Evolutionary conservation across 92 coral and sea anemone species (phyloP).

Genomic region (Umimayanthus kanabou): DNA sequence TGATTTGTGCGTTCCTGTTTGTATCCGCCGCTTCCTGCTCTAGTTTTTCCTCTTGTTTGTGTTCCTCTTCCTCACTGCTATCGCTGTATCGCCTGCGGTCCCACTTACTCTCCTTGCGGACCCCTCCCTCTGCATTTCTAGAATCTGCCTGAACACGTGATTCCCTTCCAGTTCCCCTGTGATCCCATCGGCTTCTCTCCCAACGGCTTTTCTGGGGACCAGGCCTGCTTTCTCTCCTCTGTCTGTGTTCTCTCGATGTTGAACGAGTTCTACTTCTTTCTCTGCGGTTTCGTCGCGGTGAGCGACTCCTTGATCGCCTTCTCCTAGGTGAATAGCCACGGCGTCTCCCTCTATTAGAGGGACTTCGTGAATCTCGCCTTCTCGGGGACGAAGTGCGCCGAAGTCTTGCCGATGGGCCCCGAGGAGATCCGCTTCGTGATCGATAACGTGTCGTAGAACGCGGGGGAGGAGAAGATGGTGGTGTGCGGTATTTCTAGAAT

Average conservation of each 20-base stretch:
- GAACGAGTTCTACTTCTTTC: constrained; percentile 39
- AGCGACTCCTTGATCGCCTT: constrained; percentile 28
- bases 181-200: constrained; percentile 40
- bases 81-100: constrained; percentile 43
- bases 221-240: constrained; percentile 22
- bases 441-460: constrained; percentile 9
- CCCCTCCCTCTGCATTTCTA: constrained; percentile 25
- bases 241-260: constrained; percentile 25
- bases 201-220: constrained; percentile 39
- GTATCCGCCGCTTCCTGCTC: constrained; percentile 25
- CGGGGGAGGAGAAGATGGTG: constrained; percentile 68
- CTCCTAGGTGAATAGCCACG: constrained; percentile 25
- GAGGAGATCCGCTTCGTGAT: constrained; percentile 33
- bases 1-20: neutral
- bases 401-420: constrained; percentile 13
- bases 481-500: constrained; percentile 78
- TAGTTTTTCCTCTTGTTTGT: constrained; percentile 5
- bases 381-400: constrained; percentile 31
- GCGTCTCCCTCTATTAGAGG: constrained; percentile 25
- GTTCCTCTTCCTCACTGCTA: constrained; percentile 35
- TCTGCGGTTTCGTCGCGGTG: constrained; percentile 23
- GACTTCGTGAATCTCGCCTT: constrained; percentile 30
- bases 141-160: constrained; percentile 22
- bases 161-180: neutral
- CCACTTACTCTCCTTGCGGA: constrained; percentile 39